Conservation (phyloP, 92 coral and sea anemone genomes). For the Porites evermanni region DNA sequence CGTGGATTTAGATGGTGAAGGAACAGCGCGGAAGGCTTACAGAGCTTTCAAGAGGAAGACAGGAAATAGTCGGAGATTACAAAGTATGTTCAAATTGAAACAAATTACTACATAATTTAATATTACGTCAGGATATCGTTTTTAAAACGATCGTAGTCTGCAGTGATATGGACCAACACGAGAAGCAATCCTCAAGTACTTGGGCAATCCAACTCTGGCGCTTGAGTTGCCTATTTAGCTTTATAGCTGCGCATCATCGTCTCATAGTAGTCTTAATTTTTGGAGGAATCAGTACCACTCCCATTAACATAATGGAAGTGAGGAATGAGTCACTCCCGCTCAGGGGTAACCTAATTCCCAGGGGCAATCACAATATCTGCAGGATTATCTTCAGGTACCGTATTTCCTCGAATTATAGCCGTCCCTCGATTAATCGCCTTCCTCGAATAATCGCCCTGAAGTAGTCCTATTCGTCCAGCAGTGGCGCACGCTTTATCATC, state of each 20-base stretch:
- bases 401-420: too few relatives aligned
- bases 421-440: too few relatives aligned
- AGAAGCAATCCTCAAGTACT: too few relatives aligned
- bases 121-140: background rate
- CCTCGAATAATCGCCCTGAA: too few relatives aligned
- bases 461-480: background rate
- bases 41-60: conserved; percentile 89
- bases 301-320: too few relatives aligned
- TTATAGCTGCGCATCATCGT: too few relatives aligned
- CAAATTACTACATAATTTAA: background rate
- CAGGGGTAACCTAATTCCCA: background rate
- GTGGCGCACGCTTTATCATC: background rate
- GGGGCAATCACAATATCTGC: background rate
- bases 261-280: too few relatives aligned
- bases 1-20: conserved; percentile 85
- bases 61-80: conserved; percentile 84
- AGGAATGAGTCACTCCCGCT: background rate
- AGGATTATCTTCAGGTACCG: too few relatives aligned
- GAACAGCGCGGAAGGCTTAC: conserved; percentile 94
- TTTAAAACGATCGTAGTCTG: background rate
- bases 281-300: background rate
- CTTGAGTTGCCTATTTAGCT: too few relatives aligned
- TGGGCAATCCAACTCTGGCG: too few relatives aligned
- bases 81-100: conserved; percentile 59
- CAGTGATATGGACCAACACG: too few relatives aligned